Evolutionary conservation across 2,113 vertebrate species (phyloP).

Genomic region (Pavo muticus): DNA sequence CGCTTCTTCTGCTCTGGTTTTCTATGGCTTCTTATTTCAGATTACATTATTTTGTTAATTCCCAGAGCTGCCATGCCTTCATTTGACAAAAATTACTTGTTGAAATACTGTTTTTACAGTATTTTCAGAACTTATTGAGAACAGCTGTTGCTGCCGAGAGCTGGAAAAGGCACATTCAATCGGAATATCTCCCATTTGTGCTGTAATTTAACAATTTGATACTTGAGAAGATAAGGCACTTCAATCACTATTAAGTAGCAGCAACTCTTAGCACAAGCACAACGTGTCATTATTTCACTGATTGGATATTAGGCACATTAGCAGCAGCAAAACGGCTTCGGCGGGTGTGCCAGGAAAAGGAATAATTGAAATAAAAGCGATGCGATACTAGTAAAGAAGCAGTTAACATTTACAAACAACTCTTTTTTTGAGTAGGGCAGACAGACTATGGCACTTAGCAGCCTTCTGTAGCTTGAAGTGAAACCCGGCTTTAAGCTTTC

Average conservation of each 20-base stretch:
- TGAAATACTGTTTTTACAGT: neutral
- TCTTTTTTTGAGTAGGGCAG: neutral
- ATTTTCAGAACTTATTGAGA: neutral
- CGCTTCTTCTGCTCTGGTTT: neutral
- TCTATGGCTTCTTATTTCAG: neutral
- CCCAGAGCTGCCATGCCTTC: neutral
- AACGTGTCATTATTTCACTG: neutral
- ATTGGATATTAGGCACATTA: neutral
- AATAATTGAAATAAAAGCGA: neutral
- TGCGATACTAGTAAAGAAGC: neutral
- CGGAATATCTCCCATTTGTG: neutral
- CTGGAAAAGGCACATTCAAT: slow-evolving; percentile 10
- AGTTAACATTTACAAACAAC: neutral
- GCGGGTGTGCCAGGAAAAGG: neutral
- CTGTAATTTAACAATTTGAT: slow-evolving; percentile 49
- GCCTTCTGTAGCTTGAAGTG: neutral
- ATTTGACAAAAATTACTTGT: neutral
- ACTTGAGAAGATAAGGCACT: slow-evolving; percentile 32
- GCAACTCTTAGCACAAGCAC: neutral
- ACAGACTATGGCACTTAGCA: neutral
- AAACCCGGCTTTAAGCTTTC: neutral
- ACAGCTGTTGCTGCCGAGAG: neutral
- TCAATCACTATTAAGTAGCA: slow-evolving; percentile 31
- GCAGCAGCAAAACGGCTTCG: neutral
- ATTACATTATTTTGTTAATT: neutral